Base-by-base conservation (phyloP, 2,888 invertebrate species). In the Phragmatobia fuliginosa region DNA sequence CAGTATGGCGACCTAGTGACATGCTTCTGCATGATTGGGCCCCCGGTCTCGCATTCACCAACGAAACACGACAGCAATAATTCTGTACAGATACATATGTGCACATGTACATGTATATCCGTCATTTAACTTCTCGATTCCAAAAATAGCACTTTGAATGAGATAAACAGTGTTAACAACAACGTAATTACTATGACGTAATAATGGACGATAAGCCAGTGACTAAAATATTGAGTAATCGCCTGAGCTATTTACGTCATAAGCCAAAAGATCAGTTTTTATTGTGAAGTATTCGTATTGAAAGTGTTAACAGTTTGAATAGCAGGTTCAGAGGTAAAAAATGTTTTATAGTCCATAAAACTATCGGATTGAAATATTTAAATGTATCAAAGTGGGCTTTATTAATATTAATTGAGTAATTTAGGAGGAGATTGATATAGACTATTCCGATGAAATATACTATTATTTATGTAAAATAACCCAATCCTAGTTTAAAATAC, bases 321-420 rank as follows among this genome's bases (percentile, higher is more conserved):
- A 65, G 69, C 77, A 72, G 68, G 68, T 69, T 75, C 63, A 66
- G 66, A 70, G 60, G 72, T 73, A 68, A 79, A 36, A 49, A 59
- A 56, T 75, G 69, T 82, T 82, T 76, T 72, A 80, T 62, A 62
- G 65, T 65, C 64, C 75, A 72, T 77, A 75, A 73, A 77, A 68
- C 75, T 64, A 68, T 71, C 66, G 62, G 70, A 75, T 67, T 72
- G 60, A 75, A 77, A 70, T 71, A 71, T 73, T 52, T 71, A 62
- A 73, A 71, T 67, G 63, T 70, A 64, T 70, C 58, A 66, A 68
- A n/a, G 71, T 63, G 68, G 38, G 65, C 58, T 65, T 66, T 81
- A 74, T 74, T 65, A 76, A 69, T 70, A 79, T 70, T 63, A 63
- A 72, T 70, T 67, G 65, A 68, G 60, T 68, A 66, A 72, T 63